These are phyloP conservation scores for Platycheirus albimanus DNA, from an alignment of 2,888 invertebrate species.

Conservation along the genomic window DNA sequence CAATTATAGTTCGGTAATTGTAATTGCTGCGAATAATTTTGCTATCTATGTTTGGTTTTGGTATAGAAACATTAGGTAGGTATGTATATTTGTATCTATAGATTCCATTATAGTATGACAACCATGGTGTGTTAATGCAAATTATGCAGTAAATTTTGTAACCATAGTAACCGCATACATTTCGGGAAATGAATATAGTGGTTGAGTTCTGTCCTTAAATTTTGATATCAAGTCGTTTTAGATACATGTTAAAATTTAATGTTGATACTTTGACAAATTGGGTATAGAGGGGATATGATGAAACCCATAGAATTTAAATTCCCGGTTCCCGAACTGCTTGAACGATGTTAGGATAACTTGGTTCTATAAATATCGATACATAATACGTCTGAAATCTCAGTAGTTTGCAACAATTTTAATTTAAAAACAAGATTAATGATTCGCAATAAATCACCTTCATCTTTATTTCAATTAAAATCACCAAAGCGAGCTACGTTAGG, in stretches of 20 bases:
- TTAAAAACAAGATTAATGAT: no score
- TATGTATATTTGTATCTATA: background rate
- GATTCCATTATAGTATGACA: conserved; percentile 5
- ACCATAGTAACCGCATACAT: conserved; percentile 68
- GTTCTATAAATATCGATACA: no score
- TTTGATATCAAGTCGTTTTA: conserved; percentile 35
- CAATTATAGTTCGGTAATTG: conserved; percentile 74
- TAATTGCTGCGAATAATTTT: conserved; percentile 72
- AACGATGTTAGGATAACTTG: no score
- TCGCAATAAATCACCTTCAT: conserved; percentile 37
- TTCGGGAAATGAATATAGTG: conserved; percentile 47
- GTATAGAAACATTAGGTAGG: background rate
- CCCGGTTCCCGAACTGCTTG: no score
- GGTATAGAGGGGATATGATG: background rate
- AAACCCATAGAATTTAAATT: no score
- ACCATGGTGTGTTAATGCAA: conserved; percentile 68
- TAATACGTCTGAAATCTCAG: no score
- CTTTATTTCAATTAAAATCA: conserved; percentile 35
- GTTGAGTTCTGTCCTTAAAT: conserved; percentile 48
- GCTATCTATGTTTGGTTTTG: conserved; percentile 40
- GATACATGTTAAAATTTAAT: background rate
- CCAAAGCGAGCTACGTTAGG: conserved; percentile 21
- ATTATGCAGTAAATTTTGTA: conserved; percentile 73
- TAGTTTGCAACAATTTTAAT: no score
- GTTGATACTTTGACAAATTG: background rate